These are phyloP conservation scores for Cyclargus thomasi DNA, from an alignment of 1,140 invertebrate species.

Conservation along the genomic window DNA sequence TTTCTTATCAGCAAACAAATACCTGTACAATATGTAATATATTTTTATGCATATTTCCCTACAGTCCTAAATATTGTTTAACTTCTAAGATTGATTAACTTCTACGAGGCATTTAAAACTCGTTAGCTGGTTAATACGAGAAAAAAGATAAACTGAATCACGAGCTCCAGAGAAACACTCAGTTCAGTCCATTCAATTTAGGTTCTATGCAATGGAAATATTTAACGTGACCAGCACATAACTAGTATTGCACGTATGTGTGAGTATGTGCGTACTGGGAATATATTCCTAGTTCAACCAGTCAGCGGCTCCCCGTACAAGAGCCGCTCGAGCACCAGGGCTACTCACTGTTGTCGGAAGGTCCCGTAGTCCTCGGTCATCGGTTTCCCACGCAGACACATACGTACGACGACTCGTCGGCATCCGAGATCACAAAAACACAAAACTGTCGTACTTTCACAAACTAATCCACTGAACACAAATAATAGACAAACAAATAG, in stretches of 20 bases:
- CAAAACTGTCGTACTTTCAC: slow-evolving; percentile 62
- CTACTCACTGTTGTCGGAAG: slow-evolving; percentile 37
- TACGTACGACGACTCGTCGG: slow-evolving; percentile 26
- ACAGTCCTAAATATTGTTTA: too few species aligned
- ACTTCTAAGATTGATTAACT: too few species aligned
- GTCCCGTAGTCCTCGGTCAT: slow-evolving; percentile 26
- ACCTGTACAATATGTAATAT: too few species aligned
- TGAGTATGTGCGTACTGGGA: not conserved
- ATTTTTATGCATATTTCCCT: too few species aligned
- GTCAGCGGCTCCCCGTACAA: not conserved
- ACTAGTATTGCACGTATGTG: not conserved
- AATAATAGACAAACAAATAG: slow-evolving; percentile 59
- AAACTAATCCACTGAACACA: slow-evolving; percentile 64
- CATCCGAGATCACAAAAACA: slow-evolving; percentile 61
- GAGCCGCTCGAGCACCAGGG: not conserved
- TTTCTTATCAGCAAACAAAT: too few species aligned
- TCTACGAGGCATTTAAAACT: too few species aligned
- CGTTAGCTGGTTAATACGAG: too few species aligned
- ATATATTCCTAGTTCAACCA: not conserved
- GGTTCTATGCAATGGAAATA: too few species aligned
- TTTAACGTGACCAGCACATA: not conserved
- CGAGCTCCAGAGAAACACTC: too few species aligned
- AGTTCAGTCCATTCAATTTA: too few species aligned
- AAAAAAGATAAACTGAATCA: too few species aligned
- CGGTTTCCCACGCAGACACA: slow-evolving; percentile 25